These are phyloP conservation scores for Aegotheles bennettii DNA, from an alignment of 2,113 vertebrate genomes.

Conservation along the genomic window DNA sequence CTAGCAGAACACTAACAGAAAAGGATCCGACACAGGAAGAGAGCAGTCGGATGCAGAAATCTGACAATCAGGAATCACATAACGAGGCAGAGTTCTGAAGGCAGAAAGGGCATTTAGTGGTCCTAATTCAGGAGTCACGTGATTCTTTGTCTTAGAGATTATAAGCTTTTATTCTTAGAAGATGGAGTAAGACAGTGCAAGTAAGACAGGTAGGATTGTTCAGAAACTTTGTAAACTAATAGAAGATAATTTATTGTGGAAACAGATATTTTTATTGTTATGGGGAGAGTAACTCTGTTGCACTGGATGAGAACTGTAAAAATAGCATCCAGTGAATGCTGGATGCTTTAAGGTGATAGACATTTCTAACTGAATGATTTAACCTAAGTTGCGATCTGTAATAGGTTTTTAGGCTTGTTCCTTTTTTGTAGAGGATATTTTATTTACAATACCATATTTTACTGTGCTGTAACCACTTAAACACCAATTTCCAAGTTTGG, in stretches of 20 bases:
- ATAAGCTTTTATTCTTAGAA: slow-evolving; percentile 42
- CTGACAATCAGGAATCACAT: neutral
- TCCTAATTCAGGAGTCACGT: neutral
- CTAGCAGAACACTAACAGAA: neutral
- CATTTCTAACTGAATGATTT: neutral
- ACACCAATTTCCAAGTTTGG: neutral
- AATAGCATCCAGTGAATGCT: neutral
- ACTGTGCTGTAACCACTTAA: neutral
- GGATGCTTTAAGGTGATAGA: neutral
- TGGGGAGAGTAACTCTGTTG: neutral
- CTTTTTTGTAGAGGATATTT: slow-evolving; percentile 13
- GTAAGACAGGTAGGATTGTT: slow-evolving; percentile 36
- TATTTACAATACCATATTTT: neutral
- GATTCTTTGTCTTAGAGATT: slow-evolving; percentile 18
- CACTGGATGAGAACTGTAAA: slow-evolving; percentile 11
- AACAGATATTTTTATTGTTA: slow-evolving; percentile 26
- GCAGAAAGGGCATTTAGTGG: neutral
- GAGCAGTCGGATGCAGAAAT: neutral
- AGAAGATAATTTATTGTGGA: slow-evolving; percentile 49
- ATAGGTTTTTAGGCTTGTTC: neutral
- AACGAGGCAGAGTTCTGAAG: slow-evolving; percentile 23
- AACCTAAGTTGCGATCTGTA: neutral
- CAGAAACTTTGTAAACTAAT: neutral
- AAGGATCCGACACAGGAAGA: neutral
- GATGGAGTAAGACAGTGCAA: neutral